These are phyloP conservation scores for Pachypanchax playfairii DNA, from an alignment of 2,113 vertebrate genomes.

Conservation along the genomic window DNA sequence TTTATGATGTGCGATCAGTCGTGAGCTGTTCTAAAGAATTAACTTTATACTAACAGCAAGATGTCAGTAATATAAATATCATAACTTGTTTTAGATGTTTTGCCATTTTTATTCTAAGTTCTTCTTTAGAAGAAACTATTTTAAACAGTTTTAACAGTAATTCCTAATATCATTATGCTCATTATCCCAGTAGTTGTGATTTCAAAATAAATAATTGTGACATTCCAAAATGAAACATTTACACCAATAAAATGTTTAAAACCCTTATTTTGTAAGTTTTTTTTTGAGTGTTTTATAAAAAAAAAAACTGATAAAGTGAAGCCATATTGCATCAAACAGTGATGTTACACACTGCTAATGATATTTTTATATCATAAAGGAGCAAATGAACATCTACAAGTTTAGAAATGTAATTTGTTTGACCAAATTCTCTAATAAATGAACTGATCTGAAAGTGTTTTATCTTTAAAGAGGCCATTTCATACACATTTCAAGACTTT, in stretches of 20 bases:
- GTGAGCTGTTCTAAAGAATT: neutral
- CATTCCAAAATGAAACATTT: slow-evolving; percentile 16
- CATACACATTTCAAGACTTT: no score
- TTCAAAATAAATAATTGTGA: neutral
- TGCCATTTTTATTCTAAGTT: slow-evolving; percentile 10
- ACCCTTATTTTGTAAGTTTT: neutral
- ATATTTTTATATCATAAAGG: no score
- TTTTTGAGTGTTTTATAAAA: neutral
- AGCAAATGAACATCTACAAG: no score
- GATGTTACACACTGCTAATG: no score
- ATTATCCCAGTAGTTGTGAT: neutral
- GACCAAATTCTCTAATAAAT: no score
- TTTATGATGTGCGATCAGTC: neutral
- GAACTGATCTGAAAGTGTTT: no score
- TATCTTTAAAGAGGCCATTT: no score
- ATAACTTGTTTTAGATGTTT: neutral
- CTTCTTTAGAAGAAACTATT: slow-evolving; percentile 1
- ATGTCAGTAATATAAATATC: no score
- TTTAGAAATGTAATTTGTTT: no score
- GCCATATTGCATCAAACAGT: no score
- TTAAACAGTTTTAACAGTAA: slow-evolving; percentile 21
- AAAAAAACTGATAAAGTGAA: no score
- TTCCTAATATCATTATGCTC: slow-evolving; percentile 5
- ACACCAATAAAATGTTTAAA: slow-evolving; percentile 31
- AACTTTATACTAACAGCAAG: no score